Conservation (phyloP, 1,140 invertebrate species). For the Drosophila sechellia region DNA sequence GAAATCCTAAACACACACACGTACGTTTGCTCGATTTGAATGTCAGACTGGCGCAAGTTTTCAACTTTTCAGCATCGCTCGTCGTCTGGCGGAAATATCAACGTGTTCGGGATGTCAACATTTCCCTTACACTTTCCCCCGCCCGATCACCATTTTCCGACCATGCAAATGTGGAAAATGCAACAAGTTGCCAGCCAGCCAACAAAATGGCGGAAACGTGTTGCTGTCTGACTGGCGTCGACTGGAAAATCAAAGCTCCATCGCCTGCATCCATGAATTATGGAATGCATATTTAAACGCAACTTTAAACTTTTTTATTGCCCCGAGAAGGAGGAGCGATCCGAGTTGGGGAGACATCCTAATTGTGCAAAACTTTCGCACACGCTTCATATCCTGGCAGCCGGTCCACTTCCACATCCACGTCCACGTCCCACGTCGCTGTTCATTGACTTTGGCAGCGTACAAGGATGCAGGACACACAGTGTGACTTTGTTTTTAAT, state of each 20-base stretch:
- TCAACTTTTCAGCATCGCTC: constrained; percentile 17
- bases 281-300: constrained; percentile 78
- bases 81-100: constrained; percentile 71
- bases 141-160: neutral
- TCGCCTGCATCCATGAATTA: constrained; percentile 52
- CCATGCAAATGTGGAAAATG: constrained; percentile 44
- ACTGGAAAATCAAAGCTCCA: constrained; percentile 62
- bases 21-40: constrained; percentile 53
- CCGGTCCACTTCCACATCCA: neutral
- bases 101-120: constrained; percentile 65
- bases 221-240: constrained; percentile 53
- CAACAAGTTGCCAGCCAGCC: constrained; percentile 71
- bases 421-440: constrained; percentile 52
- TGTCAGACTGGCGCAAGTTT: constrained; percentile 61
- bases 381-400: constrained; percentile 66
- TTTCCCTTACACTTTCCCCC: constrained; percentile 4
- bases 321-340: constrained; percentile 24
- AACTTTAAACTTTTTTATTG: constrained; percentile 83
- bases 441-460: constrained; percentile 79
- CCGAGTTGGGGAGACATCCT: constrained; percentile 49
- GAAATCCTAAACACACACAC: constrained; percentile 5
- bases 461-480: constrained; percentile 65
- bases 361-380: constrained; percentile 79
- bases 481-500: constrained; percentile 81
- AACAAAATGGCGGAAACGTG: constrained; percentile 82